Conservation (phyloP, 37 sponge, comb jelly and placozoan genomes). For the Corticium candelabrum region DNA sequence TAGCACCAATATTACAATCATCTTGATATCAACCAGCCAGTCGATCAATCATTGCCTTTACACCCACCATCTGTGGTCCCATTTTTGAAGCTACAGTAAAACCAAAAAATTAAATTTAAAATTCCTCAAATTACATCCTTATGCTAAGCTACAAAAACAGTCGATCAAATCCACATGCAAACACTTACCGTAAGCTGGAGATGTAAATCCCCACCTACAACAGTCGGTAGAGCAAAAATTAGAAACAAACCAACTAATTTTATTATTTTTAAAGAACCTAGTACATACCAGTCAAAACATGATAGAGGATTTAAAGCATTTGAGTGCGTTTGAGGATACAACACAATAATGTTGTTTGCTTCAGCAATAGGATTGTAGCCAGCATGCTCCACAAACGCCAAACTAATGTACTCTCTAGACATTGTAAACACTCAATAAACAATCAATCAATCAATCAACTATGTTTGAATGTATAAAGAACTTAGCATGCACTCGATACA, state of each 20-base stretch:
- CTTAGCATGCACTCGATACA: too few relatives aligned
- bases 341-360: conserved; percentile 50
- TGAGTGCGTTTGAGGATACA: conserved; percentile 60
- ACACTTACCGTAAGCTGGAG: conserved; percentile 34
- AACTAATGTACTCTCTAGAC: conserved; percentile 26
- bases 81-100: conserved; percentile 38
- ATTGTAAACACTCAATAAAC: not conserved
- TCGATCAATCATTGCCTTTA: conserved; percentile 48
- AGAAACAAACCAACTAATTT: not conserved
- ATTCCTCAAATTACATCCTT: not conserved
- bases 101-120: not conserved
- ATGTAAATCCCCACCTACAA: conserved; percentile 66
- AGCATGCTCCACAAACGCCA: conserved; percentile 35
- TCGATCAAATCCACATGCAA: not conserved
- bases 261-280: not conserved
- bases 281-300: conserved; percentile 75
- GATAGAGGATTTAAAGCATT: conserved; percentile 46
- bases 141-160: too few relatives aligned
- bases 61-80: conserved; percentile 59
- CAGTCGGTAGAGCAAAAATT: not conserved
- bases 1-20: too few relatives aligned
- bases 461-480: too few relatives aligned
- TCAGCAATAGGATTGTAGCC: conserved; percentile 60
- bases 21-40: too few relatives aligned
- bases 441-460: too few relatives aligned